Conservation (phyloP, 2,113 vertebrate species). For the Cyrtonyx montezumae region DNA sequence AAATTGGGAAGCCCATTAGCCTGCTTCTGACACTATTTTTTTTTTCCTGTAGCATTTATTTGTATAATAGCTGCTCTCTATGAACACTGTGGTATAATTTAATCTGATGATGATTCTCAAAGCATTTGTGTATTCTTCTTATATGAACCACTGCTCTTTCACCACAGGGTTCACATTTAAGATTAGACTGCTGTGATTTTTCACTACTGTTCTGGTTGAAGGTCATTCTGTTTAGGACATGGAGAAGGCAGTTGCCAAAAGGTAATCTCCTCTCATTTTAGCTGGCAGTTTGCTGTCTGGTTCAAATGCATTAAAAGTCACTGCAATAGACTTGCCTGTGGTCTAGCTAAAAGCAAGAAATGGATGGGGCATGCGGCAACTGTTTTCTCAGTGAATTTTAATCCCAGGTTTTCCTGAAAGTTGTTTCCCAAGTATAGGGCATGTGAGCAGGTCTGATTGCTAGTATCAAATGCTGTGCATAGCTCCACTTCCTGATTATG, state of each 20-base stretch:
- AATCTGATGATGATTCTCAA: slow-evolving; percentile 50
- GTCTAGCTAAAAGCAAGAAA: neutral
- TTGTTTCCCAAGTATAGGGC: neutral
- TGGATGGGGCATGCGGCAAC: neutral
- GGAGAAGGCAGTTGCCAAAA: slow-evolving; percentile 54
- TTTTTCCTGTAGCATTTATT: slow-evolving; percentile 16
- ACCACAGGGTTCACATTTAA: slow-evolving; percentile 35
- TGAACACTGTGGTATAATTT: slow-evolving; percentile 33
- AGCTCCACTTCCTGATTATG: neutral
- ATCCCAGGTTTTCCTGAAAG: neutral
- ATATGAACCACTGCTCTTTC: slow-evolving; percentile 25
- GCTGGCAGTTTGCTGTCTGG: slow-evolving; percentile 44
- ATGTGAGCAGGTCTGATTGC: neutral
- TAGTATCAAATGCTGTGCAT: neutral
- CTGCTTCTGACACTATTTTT: slow-evolving; percentile 15
- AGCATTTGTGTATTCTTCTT: slow-evolving; percentile 45
- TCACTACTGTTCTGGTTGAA: slow-evolving; percentile 49
- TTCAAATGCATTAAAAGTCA: slow-evolving; percentile 47
- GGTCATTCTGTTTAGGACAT: slow-evolving; percentile 64
- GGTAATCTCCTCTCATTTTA: slow-evolving; percentile 61
- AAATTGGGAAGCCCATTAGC: slow-evolving; percentile 23
- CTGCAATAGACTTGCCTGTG: neutral
- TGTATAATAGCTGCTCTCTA: slow-evolving; percentile 36
- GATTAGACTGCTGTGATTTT: slow-evolving; percentile 52
- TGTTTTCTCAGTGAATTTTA: neutral